Conservation (phyloP, 2,113 vertebrate genomes). For the Sprattus sprattus region DNA sequence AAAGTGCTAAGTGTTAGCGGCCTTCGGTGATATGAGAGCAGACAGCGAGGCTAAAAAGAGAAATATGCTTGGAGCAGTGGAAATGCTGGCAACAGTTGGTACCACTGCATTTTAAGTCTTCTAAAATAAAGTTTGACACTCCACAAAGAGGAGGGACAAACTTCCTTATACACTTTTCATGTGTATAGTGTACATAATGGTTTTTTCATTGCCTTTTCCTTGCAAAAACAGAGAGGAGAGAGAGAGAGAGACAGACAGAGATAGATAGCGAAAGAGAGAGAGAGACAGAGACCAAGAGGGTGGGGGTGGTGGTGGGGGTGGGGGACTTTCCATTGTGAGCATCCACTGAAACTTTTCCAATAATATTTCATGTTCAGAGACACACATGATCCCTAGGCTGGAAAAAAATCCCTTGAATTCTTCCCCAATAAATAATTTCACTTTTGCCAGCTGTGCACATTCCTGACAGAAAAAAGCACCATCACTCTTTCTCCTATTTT, state of each 20-base stretch:
- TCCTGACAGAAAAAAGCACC: conserved; percentile 30
- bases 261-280: not conserved
- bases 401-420: not conserved
- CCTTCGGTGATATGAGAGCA: not conserved
- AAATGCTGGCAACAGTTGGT: not conserved
- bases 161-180: not conserved
- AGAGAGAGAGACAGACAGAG: not conserved
- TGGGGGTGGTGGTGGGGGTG: too few species aligned
- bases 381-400: not conserved
- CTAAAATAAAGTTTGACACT: not conserved
- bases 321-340: not conserved
- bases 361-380: not conserved
- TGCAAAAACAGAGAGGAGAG: not conserved
- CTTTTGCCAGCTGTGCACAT: conserved; percentile 33
- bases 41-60: not conserved
- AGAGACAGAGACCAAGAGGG: not conserved
- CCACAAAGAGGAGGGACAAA: too few species aligned
- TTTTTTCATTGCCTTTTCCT: not conserved
- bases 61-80: not conserved
- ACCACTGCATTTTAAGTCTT: not conserved
- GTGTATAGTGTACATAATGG: not conserved
- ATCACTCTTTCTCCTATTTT: conserved; percentile 12
- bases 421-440: conserved; percentile 44
- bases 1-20: conserved; percentile 2
- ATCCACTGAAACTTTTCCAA: not conserved